These are phyloP conservation scores for Unio delphinus DNA, from an alignment of 2,888 invertebrate genomes.

Conservation along the genomic window DNA sequence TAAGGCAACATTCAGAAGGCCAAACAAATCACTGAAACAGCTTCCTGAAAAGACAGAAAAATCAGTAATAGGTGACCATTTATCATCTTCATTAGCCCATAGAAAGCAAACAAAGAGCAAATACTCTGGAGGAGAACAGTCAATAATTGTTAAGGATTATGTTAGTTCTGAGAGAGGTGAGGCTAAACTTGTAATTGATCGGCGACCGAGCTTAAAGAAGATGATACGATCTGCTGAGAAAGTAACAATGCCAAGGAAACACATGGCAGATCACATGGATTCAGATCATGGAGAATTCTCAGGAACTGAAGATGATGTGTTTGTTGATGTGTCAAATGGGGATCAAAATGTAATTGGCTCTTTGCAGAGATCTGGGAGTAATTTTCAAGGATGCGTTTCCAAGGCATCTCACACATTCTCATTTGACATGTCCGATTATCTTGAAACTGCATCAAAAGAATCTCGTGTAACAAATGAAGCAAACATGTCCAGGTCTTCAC, in stretches of 20 bases:
- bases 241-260: conserved; percentile 12
- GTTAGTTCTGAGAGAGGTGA: conserved; percentile 38
- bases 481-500: conserved; percentile 5
- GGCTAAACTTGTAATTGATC: conserved; percentile 32
- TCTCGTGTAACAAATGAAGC: conserved; percentile 2
- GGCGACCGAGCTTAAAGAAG: conserved; percentile 35
- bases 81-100: too few relatives aligned
- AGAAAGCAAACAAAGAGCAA: too few relatives aligned
- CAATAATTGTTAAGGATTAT: conserved; percentile 6
- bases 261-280: conserved; percentile 21
- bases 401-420: not conserved
- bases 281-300: conserved; percentile 36
- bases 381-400: too few relatives aligned
- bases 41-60: not conserved
- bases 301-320: conserved; percentile 46
- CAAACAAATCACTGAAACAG: conserved; percentile 4
- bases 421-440: not conserved
- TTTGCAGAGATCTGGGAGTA: too few relatives aligned
- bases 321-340: conserved; percentile 39
- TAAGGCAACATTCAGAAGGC: conserved; percentile 15
- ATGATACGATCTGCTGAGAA: conserved; percentile 10
- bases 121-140: too few relatives aligned
- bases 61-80: not conserved
- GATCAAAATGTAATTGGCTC: too few relatives aligned
- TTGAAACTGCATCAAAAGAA: conserved; percentile 1